Evolutionary conservation across 2,113 vertebrate genomes (phyloP).

Genomic region (Zosterops borbonicus): DNA sequence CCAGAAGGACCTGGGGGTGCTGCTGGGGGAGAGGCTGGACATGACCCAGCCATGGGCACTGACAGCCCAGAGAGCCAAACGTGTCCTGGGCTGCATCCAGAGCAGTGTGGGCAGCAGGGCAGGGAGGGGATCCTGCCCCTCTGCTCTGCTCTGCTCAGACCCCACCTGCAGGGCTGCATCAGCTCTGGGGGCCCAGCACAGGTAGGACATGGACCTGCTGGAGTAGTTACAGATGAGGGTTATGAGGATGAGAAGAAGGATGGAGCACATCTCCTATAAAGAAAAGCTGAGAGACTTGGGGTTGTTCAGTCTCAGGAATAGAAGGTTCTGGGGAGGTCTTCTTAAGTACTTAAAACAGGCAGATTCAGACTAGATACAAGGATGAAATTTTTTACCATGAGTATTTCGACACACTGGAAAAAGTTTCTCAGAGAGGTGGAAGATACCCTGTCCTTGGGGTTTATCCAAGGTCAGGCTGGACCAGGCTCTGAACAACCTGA

Average conservation of each 20-base stretch:
- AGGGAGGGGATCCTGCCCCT: not conserved
- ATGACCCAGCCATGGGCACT: not conserved
- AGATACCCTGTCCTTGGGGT: not conserved
- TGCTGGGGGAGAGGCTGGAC: not conserved
- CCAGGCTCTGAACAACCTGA: not conserved
- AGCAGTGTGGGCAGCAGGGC: not conserved
- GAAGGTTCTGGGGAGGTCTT: not conserved
- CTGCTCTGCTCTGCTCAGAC: not conserved
- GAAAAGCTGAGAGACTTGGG: not conserved
- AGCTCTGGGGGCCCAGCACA: not conserved
- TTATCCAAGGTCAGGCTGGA: not conserved
- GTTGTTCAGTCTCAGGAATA: not conserved
- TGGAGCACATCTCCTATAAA: not conserved
- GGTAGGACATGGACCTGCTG: fast-evolving
- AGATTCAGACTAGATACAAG: not conserved
- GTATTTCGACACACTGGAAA: not conserved
- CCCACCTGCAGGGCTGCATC: not conserved
- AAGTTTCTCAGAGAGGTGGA: not conserved
- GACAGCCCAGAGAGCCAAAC: not conserved
- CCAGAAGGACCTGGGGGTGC: not conserved
- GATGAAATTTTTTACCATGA: not conserved
- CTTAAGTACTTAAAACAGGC: not conserved
- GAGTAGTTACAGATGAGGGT: not conserved
- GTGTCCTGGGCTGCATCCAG: not conserved
- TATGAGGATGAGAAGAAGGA: not conserved